Base-by-base conservation (phyloP, 2,797 vertebrate species). In the Morelia viridis region DNA sequence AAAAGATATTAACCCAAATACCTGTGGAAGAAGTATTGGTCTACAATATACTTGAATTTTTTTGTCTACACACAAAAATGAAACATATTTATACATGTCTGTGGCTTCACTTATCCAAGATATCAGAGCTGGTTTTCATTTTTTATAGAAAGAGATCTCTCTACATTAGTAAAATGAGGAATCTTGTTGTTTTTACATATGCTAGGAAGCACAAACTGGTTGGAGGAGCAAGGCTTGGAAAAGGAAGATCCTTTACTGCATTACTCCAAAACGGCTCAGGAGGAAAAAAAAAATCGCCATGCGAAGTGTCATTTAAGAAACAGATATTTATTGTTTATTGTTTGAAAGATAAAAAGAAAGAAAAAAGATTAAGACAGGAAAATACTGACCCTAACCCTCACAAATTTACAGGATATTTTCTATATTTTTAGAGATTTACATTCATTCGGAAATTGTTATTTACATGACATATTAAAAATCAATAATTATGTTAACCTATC, bases 1-100 rank as follows among this genome's bases (percentile, higher is more conserved):
- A 95, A 85, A 64, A 84, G 56, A 56, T 31, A 92, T 9, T 61
- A 28, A 94, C 76, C 62, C 56, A 91, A 91, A 83, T 60, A 92
- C 2, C 6, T 93, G 83, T 93, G 61, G 92, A 92, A 94, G 89
- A 91, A 94, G 86, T 50, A 83, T 58, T 90, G 64, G 2, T 50
- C 35, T 91, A n/a, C 11, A 46, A 76, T 1, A 76, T 89, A 88
- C 28, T 12, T 56, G 31, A 4, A 57, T 12, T 85, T 46, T 76
- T 80, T 60, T 60, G 19, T 60, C 50, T 53, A 53, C 50, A 53
- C 50, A 53, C 50, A 53, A 53, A 53, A 53, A 53, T 9, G 50
- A 60, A 17, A 60, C 58, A 19, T 0, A 60, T 5, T 19, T 5
- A 60, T 15, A 22, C 0, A 80, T 4, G 19, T 58, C 9, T 68